phyloP scores from a whole-genome alignment of 2,113 vertebrate genomes.

The Anser cygnoides region DNA sequence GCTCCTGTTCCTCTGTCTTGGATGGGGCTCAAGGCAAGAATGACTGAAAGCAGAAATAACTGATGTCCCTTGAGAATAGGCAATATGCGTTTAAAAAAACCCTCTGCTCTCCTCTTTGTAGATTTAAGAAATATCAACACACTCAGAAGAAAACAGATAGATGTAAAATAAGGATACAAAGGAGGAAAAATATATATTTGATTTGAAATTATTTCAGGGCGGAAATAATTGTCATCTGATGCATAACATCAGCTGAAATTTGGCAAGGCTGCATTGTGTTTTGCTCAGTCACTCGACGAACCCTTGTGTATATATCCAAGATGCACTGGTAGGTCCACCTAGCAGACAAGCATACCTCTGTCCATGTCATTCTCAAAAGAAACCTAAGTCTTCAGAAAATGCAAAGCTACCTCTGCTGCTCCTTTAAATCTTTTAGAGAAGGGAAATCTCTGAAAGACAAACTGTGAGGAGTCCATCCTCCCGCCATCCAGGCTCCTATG shows the following conservation, averaged over 20 bases:
- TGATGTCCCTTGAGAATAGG: not conserved
- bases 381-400: accelerated
- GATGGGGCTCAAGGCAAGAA: not conserved
- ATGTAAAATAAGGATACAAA: not conserved
- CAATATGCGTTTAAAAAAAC: not conserved
- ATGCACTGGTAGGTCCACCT: not conserved
- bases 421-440: not conserved
- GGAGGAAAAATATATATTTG: not conserved
- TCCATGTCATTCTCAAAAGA: not conserved
- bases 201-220: not conserved
- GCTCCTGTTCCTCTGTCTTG: not conserved
- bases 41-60: not conserved
- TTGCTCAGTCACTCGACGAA: accelerated
- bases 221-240: not conserved
- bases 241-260: not conserved
- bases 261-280: not conserved
- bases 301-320: not conserved
- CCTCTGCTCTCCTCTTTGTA: not conserved
- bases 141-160: not conserved
- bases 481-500: not conserved
- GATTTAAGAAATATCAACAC: not conserved
- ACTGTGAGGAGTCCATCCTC: not conserved
- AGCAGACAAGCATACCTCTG: accelerated
- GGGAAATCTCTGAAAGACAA: not conserved
- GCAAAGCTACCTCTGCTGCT: not conserved